These are phyloP conservation scores for Aleadryas rufinucha DNA, from an alignment of 2,113 vertebrate genomes.

Conservation along the genomic window DNA sequence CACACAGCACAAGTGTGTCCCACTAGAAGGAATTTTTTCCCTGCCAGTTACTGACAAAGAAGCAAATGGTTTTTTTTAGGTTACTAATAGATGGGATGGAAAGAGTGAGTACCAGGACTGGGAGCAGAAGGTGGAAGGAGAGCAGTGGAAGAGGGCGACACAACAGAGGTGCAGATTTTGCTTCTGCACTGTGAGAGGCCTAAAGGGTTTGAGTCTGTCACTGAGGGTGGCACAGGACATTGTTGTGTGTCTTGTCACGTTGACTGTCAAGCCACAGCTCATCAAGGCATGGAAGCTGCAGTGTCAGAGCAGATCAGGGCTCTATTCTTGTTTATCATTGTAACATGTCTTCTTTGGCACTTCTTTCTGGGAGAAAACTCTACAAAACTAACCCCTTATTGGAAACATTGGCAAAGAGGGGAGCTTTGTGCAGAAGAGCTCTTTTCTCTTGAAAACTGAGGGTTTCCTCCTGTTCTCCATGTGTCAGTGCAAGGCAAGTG, in stretches of 20 bases:
- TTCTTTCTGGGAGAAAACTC: not conserved
- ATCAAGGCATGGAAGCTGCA: not conserved
- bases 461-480: not conserved
- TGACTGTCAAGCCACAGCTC: not conserved
- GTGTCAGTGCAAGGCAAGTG: not conserved
- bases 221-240: fast-evolving
- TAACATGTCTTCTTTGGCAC: not conserved
- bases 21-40: not conserved
- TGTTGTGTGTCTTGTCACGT: not conserved
- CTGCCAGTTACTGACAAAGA: not conserved
- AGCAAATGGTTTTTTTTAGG: not conserved
- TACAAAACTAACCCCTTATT: not conserved
- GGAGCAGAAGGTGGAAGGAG: not conserved
- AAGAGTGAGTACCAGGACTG: not conserved
- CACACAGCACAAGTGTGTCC: not conserved
- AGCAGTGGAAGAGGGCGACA: not conserved
- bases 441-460: not conserved
- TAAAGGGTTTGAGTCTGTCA: not conserved
- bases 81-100: not conserved
- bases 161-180: not conserved
- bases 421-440: not conserved
- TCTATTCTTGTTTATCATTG: not conserved
- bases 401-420: not conserved
- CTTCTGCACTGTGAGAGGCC: not conserved
- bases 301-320: not conserved